Percentiles rank a stretch among this genome's conserved stretches.
Conservation (phyloP, 1,140 invertebrate genomes). For the Microplitis demolitor region DNA sequence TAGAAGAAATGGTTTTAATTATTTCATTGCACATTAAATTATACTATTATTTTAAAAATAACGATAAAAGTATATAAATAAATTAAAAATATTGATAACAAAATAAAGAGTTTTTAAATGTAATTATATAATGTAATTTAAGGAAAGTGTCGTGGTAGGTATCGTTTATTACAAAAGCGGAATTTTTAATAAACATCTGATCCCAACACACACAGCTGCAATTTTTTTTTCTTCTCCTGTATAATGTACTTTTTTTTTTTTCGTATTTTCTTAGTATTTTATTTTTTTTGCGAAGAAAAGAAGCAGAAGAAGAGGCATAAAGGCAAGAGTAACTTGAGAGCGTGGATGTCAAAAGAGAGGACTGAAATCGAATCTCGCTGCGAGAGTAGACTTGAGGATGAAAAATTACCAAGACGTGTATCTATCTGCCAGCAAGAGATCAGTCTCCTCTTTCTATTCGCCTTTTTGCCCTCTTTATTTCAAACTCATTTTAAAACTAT, state of each 20-base stretch:
- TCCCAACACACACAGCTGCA: not conserved
- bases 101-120: no score
- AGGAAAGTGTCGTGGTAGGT: not conserved
- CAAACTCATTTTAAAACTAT: not conserved
- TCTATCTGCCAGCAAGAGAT: not conserved
- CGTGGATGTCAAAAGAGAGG: constrained; percentile 8
- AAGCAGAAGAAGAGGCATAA: constrained; percentile 35
- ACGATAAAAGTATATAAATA: no score
- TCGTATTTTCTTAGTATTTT: no score
- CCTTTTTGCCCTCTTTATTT: not conserved
- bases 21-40: no score
- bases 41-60: no score
- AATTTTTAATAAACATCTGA: constrained; percentile 12
- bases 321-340: constrained; percentile 14
- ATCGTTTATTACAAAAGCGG: not conserved
- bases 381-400: constrained; percentile 7
- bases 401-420: constrained; percentile 32
- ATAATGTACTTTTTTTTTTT: no score
- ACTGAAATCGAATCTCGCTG: constrained; percentile 43
- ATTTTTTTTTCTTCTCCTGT: not conserved
- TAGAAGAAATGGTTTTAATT: no score
- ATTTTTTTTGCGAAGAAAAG: constrained; percentile 23
- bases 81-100: no score
- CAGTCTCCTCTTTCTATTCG: not conserved
- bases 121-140: no score